Evolutionary conservation across 2,888 invertebrate species (phyloP), one percentile per base, ranked within the genome.

Genomic region (Hyposoter dolosus): DNA sequence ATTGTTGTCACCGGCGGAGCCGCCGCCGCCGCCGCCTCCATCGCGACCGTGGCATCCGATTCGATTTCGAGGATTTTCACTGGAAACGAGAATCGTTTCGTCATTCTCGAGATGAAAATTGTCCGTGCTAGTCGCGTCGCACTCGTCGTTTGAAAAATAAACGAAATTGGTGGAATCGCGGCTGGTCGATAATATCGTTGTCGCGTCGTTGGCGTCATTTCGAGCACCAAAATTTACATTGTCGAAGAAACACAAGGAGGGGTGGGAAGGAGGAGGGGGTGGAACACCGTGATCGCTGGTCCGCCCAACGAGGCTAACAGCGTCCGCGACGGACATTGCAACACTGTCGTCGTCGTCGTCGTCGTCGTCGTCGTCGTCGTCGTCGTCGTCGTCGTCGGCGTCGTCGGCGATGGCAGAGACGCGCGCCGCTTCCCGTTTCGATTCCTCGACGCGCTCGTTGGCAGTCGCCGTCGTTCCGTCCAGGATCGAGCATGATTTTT

Each of bases 291-390:
- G 56, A 56, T 19, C 19, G 32, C 50, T 19, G 68, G 28, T 28
- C 43, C 6, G 23, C 91, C 88, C 91, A 89, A 90, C 91, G 92
- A 56, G 23, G 23, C 56, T 28, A 19, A 60, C 56, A 10, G 10
- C 56, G 23, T 23, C 56, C 10, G 10, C 23, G 23, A 92, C 93
- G 91, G 92, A 92, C 94, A 93, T 93, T 92, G 93, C 93, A 91
- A 90, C 92, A 93, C 94, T 93, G 93, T 86, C 89, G 88, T 88
- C 86, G 17, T 32, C 65, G 35, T n/a, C n/a, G 19, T 32, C 50
- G 76, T 90, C 92, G 88, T 88, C 83, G 43, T 89, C 86, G 88
- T 88, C 81, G 89, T 88, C 78, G 87, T 6, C 5, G 3, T 32
- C 87, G 86, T 71, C 88, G 90, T 60, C 85, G 81, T 78, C 77